Base-by-base conservation (phyloP, 2,888 invertebrate genomes). In the Pachycephus smyrnensis region DNA sequence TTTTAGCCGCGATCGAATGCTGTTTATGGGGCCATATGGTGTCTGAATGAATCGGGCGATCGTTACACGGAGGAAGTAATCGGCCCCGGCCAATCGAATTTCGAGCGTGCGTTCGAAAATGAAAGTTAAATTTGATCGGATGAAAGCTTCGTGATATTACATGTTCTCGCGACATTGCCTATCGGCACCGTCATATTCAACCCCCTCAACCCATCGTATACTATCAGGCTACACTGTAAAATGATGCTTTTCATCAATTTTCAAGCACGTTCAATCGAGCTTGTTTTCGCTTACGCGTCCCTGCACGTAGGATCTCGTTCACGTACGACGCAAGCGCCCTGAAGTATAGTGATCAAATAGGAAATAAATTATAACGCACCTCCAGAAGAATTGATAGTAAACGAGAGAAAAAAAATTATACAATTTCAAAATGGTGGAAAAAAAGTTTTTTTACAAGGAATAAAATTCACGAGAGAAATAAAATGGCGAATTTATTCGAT, bases 11-110 rank as follows among this genome's bases (percentile, higher is more conserved):
- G 80, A 81, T 80, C 74, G 73, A 77, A 81, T 83, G 82, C 80
- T 83, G 84, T 84, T 87, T 86, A 83, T 83, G 84, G 40, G 82
- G 77, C 86, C 88, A 87, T 86, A 87, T 88, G 87, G 85, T 79
- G 82, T 82, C 82, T 79, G 80, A 79, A 83, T 82, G 83, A 80
- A 83, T 76, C 77, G 77, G 73, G 68, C 76, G 77, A 77, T 73
- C 69, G 75, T 75, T 74, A 68, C 40, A 9, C 23, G 71, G 37
- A 31, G 76, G 75, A 79, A 82, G 76, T 76, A 79, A 82, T 82
- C 82, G 80, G 74, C 69, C 73, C 77, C 76, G 80, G 76, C 75
- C 82, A 81, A 81, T 80, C 80, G 77, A 76, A 68, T 80, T 80
- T 80, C 75, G 74, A 78, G 69, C 80, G 80, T 78, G 83, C 79